These are phyloP conservation scores for Zaprionus ghesquierei DNA, from an alignment of 1,140 invertebrate genomes.

Conservation along the genomic window DNA sequence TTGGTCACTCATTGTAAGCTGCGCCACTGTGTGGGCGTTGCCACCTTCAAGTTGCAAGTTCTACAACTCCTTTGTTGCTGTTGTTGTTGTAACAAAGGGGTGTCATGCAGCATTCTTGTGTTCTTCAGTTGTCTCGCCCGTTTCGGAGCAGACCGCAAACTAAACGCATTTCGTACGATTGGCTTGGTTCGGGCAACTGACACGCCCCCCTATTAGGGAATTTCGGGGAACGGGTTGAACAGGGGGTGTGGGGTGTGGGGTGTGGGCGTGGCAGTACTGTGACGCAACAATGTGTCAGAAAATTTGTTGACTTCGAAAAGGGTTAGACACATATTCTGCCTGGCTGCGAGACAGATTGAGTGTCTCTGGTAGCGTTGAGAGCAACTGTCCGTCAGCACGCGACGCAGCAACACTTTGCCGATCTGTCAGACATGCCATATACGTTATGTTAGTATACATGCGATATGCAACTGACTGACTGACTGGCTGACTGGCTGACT, in stretches of 20 bases:
- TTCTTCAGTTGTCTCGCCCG: background rate
- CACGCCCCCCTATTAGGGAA: slow-evolving; percentile 28
- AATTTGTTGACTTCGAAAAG: slow-evolving; percentile 24
- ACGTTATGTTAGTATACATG: background rate
- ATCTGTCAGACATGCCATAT: slow-evolving; percentile 11
- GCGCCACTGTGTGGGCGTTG: slow-evolving; percentile 12
- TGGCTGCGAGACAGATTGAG: slow-evolving; percentile 59
- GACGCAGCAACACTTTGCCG: slow-evolving; percentile 19
- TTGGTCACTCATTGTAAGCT: no score
- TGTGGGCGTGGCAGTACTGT: slow-evolving; percentile 16
- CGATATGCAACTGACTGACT: slow-evolving; percentile 31
- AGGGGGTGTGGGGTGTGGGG: background rate
- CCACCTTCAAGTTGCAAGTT: slow-evolving; percentile 2
- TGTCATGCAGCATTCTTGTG: slow-evolving; percentile 9
- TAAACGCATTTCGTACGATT: slow-evolving; percentile 65
- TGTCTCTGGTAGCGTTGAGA: slow-evolving; percentile 61
- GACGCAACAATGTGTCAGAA: slow-evolving; percentile 64
- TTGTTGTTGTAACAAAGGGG: background rate
- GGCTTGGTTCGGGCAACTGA: slow-evolving; percentile 57
- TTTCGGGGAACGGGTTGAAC: slow-evolving; percentile 9
- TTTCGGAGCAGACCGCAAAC: slow-evolving; percentile 38
- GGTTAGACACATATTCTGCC: slow-evolving; percentile 35
- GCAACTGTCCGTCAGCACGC: slow-evolving; percentile 59
- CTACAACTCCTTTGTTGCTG: slow-evolving; percentile 14
- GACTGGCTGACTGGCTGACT: slow-evolving; percentile 3